These are phyloP conservation scores for Polyploca ridens DNA, from an alignment of 2,888 invertebrate genomes.

Conservation along the genomic window DNA sequence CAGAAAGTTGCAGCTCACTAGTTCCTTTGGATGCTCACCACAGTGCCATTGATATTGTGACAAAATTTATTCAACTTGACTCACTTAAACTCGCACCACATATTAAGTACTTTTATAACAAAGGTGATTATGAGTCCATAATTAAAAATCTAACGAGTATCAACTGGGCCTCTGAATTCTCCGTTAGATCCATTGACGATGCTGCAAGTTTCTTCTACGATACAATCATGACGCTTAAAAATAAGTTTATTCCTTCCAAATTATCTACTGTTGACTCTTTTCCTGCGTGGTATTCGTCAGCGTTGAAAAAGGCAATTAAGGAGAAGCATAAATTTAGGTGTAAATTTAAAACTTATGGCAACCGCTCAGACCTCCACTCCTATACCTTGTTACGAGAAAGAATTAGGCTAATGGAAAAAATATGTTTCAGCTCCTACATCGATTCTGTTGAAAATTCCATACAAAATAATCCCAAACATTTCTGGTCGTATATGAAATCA, in stretches of 20 bases:
- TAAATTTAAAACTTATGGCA: background rate
- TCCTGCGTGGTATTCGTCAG: background rate
- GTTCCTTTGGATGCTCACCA: background rate
- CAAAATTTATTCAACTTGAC: background rate
- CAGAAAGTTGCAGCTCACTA: background rate
- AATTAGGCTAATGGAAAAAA: background rate
- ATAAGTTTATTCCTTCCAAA: background rate
- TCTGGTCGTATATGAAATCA: background rate
- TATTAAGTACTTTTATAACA: too few relatives aligned
- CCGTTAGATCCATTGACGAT: too few relatives aligned
- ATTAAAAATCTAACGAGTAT: too few relatives aligned
- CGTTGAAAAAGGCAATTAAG: background rate
- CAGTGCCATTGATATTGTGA: background rate
- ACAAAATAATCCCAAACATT: background rate
- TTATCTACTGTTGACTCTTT: background rate
- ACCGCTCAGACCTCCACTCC: background rate
- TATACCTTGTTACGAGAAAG: background rate
- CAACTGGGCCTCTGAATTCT: too few relatives aligned
- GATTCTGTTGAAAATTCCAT: background rate
- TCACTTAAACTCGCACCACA: too few relatives aligned
- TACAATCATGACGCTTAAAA: background rate
- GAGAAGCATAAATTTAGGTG: background rate
- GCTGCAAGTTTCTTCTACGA: too few relatives aligned
- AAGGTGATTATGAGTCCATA: too few relatives aligned
- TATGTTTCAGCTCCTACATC: background rate